Conservation (phyloP, 2,113 vertebrate species). For the Microtus pennsylvanicus region DNA sequence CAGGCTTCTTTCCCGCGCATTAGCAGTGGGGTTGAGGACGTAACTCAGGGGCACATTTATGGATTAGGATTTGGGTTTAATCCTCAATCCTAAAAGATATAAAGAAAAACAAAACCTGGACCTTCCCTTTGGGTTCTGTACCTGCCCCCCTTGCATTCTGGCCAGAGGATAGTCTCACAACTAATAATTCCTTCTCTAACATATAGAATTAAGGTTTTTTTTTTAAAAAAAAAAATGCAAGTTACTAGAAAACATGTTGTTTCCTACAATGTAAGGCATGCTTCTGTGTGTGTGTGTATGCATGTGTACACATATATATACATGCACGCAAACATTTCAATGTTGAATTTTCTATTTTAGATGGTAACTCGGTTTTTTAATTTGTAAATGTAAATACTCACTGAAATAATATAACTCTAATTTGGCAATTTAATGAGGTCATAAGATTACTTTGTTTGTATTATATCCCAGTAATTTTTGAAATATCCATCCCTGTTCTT, state of each 20-base stretch:
- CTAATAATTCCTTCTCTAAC: not conserved
- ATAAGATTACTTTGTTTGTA: not conserved
- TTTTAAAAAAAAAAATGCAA: not conserved
- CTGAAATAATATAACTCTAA: not conserved
- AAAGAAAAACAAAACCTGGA: not conserved
- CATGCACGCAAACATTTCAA: not conserved
- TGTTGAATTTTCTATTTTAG: not conserved
- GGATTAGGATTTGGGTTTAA: not conserved
- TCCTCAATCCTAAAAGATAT: not conserved
- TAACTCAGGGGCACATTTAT: not conserved
- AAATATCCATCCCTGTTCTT: not conserved
- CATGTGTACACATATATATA: not conserved
- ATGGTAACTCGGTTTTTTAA: not conserved
- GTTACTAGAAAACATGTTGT: not conserved
- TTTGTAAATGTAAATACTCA: not conserved
- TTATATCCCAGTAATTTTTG: not conserved
- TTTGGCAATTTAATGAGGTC: not conserved
- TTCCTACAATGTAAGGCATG: conserved; percentile 36
- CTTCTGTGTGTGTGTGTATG: not conserved
- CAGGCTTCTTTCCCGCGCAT: not conserved
- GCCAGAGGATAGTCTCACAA: not conserved
- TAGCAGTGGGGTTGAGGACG: not conserved
- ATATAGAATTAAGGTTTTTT: not conserved
- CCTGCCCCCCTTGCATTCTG: not conserved
- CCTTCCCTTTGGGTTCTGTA: not conserved